Percentiles rank a stretch among this genome's conserved stretches.
phyloP scores from a whole-genome alignment of 2,113 vertebrate species.

The Antechinus stuartii region DNA sequence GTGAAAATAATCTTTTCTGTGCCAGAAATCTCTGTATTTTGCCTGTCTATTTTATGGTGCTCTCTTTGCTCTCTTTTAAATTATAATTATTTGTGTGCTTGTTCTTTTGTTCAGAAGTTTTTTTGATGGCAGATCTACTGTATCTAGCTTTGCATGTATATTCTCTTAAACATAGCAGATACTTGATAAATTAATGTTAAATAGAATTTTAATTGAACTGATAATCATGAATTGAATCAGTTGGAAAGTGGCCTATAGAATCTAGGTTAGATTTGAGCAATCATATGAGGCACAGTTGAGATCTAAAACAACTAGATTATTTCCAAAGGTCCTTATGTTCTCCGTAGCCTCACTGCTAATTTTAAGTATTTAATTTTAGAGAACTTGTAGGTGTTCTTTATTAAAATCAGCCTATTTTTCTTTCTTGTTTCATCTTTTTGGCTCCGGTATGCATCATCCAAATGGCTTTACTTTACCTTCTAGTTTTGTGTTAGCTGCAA shows the following conservation, averaged over 20 bases:
- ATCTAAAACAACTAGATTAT: not conserved
- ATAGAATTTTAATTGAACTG: not conserved
- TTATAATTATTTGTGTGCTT: not conserved
- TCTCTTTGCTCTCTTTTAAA: not conserved
- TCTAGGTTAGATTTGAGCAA: not conserved
- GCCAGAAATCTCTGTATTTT: not conserved
- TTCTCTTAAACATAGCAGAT: not conserved
- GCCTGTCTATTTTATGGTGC: not conserved
- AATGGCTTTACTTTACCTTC: not conserved
- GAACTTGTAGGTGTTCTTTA: not conserved
- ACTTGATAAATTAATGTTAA: not conserved
- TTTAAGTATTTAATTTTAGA: not conserved
- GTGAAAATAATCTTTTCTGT: not conserved
- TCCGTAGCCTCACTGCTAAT: not conserved
- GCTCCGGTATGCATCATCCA: not conserved
- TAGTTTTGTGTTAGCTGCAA: not conserved
- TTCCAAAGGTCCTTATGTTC: not conserved
- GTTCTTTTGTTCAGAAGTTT: not conserved
- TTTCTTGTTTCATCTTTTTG: not conserved
- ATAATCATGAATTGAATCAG: not conserved
- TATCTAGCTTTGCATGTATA: not conserved
- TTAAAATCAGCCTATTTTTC: not conserved
- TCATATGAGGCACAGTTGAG: not conserved
- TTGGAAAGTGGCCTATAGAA: not conserved
- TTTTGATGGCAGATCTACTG: not conserved